Base-by-base conservation (phyloP, 2,113 vertebrate genomes). In the Epinephelus lanceolatus region DNA sequence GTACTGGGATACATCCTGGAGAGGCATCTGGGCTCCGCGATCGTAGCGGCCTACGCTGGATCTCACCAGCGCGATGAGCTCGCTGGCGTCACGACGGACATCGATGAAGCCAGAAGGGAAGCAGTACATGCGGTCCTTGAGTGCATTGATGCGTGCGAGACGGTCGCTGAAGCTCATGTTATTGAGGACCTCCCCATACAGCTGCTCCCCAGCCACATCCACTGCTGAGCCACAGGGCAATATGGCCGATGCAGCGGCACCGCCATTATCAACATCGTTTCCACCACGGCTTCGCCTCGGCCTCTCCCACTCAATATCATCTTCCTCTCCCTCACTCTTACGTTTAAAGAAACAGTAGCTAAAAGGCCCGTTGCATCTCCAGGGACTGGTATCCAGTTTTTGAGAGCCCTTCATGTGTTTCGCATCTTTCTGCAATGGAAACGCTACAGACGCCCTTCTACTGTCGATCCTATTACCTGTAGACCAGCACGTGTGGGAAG, bases 261-360 rank as follows among this genome's bases (percentile, higher is more conserved):
- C 27, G 3, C 81, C 71, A 2, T 23, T 74, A 4, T 86, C 75
- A 0, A 86, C 30, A 18, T 68, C 30, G 2, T 15, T 79, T 11
- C 81, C 86, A 13, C 69, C 77, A 6, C 81, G 89, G 76, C 88
- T 84, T 52, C 84, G 73, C 57, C 89, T 76, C 21, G 91, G 86
- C 55, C 67, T 90, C 3, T 96, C 96, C 61, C 95, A 96, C 52
- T 97, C 96, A 0, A 94, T 95, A 2, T 98, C 97, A 19, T 98
- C 97, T 0, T 98, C 97, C 63, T 96, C 96, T 25, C 94, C 86
- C 5, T 87, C 94, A 23, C 80, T 86, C 80, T 95, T 96, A 59
- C 92, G 96, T 88, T 96, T 97, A 59, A 97, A 96, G 93, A 99
- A 99, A 87, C 98, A 99, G 90, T 97, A 97, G 91, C 97, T 98